phyloP scores from a whole-genome alignment of 2,797 vertebrate genomes.

The Salarias fasciatus region DNA sequence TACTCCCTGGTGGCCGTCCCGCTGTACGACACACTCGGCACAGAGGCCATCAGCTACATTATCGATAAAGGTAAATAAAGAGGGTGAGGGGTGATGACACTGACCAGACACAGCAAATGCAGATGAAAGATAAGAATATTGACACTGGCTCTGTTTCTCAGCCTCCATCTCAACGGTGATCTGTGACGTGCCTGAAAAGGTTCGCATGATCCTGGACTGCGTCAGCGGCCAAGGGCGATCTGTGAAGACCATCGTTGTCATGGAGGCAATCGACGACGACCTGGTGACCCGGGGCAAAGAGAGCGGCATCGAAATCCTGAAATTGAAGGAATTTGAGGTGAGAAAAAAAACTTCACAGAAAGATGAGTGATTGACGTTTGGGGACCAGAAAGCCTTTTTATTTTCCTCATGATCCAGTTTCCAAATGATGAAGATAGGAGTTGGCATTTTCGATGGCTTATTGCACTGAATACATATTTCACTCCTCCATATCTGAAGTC shows the following conservation, averaged over 20 bases:
- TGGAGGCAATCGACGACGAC: slow-evolving; percentile 87
- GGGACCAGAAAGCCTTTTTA: no score
- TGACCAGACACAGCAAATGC: background rate
- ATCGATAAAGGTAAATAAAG: slow-evolving; percentile 88
- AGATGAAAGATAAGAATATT: no score
- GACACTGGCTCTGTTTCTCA: slow-evolving; percentile 59
- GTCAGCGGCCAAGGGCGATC: slow-evolving; percentile 78
- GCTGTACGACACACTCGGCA: slow-evolving; percentile 94
- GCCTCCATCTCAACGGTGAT: slow-evolving; percentile 90
- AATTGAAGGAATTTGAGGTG: slow-evolving; percentile 90
- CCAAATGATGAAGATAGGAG: no score
- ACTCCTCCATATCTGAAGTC: no score
- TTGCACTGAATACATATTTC: no score
- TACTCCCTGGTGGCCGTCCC: slow-evolving; percentile 94
- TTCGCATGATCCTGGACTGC: slow-evolving; percentile 83
- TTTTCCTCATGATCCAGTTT: no score
- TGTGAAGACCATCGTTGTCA: slow-evolving; percentile 88
- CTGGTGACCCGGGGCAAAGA: slow-evolving; percentile 85
- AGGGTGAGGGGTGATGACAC: no score
- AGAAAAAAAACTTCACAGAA: slow-evolving; percentile 21
- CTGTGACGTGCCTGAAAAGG: slow-evolving; percentile 92
- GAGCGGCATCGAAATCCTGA: slow-evolving; percentile 87
- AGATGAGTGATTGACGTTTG: no score
- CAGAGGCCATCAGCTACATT: slow-evolving; percentile 90
- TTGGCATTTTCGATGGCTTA: background rate